These are phyloP conservation scores for Caerostris extrusa DNA, from an alignment of 1,140 invertebrate genomes.

Conservation along the genomic window DNA sequence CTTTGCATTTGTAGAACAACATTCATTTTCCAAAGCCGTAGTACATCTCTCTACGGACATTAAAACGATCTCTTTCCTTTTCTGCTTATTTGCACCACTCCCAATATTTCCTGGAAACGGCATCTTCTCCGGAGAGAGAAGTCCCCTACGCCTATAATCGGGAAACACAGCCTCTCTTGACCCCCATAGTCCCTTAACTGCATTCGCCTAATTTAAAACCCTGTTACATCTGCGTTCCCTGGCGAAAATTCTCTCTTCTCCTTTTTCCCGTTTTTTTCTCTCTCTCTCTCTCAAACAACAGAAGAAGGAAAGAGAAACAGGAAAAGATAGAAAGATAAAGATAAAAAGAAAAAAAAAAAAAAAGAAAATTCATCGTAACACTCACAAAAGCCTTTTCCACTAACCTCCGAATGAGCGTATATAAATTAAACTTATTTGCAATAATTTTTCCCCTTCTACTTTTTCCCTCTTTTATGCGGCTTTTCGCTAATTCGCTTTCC, in stretches of 20 bases:
- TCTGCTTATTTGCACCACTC: neutral
- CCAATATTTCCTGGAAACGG: neutral
- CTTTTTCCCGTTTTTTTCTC: neutral
- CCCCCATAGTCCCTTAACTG: constrained; percentile 48
- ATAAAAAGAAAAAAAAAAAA: constrained; percentile 34
- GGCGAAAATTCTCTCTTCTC: constrained; percentile 23
- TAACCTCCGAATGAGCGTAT: constrained; percentile 67
- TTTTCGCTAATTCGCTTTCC: constrained; percentile 75
- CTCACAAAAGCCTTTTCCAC: constrained; percentile 41
- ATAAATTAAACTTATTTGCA: constrained; percentile 78
- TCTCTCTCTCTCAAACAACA: neutral
- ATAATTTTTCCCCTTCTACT: constrained; percentile 76
- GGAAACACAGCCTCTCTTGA: constrained; percentile 23
- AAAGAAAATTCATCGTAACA: neutral
- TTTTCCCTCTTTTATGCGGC: constrained; percentile 74
- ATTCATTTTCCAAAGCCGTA: neutral
- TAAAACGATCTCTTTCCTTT: neutral
- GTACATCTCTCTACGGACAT: neutral
- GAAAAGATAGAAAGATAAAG: neutral
- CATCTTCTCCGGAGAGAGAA: neutral
- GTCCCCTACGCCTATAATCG: neutral
- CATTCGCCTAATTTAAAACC: constrained; percentile 75
- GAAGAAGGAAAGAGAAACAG: constrained; percentile 38
- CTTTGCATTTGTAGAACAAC: neutral
- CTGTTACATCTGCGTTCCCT: constrained; percentile 58